Evolutionary conservation across 2,888 invertebrate species (phyloP).

Genomic region (Dasysyrphus albostriatus): DNA sequence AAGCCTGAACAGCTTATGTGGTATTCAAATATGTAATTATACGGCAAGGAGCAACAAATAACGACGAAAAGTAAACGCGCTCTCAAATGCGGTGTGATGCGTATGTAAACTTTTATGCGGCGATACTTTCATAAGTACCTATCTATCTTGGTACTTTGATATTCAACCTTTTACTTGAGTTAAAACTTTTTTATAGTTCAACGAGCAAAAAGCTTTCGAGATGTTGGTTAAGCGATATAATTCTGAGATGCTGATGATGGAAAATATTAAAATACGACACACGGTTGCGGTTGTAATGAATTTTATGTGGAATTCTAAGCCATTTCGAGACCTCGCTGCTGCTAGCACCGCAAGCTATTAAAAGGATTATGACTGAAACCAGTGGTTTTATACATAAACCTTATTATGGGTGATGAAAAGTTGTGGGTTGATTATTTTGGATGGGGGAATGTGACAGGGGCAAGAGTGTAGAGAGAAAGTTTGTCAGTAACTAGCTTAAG

Average conservation of each 20-base stretch:
- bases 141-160: slow-evolving; percentile 41
- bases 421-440: background rate
- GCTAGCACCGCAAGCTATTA: background rate
- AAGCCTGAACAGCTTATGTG: slow-evolving; percentile 61
- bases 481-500: too few species aligned
- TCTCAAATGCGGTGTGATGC: slow-evolving; percentile 50
- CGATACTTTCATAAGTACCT: slow-evolving; percentile 58
- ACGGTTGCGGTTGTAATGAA: slow-evolving; percentile 7
- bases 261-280: slow-evolving; percentile 24
- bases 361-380: slow-evolving; percentile 6
- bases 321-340: background rate
- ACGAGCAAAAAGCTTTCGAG: slow-evolving; percentile 12
- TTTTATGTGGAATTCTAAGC: slow-evolving; percentile 5
- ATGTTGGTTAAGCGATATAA: background rate
- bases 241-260: slow-evolving; percentile 15
- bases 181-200: slow-evolving; percentile 61
- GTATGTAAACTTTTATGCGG: slow-evolving; percentile 61
- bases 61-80: slow-evolving; percentile 67
- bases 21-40: slow-evolving; percentile 70
- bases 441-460: background rate
- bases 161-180: slow-evolving; percentile 63
- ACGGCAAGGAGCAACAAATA: slow-evolving; percentile 65
- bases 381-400: slow-evolving; percentile 12
- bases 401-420: background rate
- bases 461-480: too few species aligned